A percentile compares a stretch with the other conserved stretches of the same genome.
phyloP scores from a whole-genome alignment of 2,888 invertebrate genomes.

The Lagria hirta region DNA sequence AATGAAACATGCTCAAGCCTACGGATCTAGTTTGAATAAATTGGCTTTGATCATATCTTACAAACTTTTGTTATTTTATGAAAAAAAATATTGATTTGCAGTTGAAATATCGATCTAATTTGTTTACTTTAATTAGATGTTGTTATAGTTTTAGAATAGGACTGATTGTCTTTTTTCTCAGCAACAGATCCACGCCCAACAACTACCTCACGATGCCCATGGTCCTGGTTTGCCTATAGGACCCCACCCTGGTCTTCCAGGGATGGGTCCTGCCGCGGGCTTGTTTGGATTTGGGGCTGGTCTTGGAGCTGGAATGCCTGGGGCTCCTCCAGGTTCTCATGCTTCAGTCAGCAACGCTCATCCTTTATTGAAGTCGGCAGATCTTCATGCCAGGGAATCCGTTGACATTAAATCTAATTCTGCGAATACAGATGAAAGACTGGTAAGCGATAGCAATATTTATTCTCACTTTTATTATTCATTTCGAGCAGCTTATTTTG shows the following conservation, averaged over 20 bases:
- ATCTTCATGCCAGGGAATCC: constrained; percentile 47
- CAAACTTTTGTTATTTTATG: too few species aligned
- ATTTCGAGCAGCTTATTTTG: too few species aligned
- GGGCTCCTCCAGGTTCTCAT: constrained; percentile 45
- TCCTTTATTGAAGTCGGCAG: constrained; percentile 51
- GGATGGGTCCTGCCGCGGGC: constrained; percentile 48
- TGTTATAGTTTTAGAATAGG: too few species aligned
- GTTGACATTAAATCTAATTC: constrained; percentile 49
- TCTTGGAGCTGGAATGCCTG: constrained; percentile 41
- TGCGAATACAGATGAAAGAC: constrained; percentile 53
- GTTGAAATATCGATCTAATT: too few species aligned
- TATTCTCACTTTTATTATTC: too few species aligned
- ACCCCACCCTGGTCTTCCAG: constrained; percentile 51
- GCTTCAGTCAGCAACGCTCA: constrained; percentile 46
- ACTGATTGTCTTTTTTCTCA: constrained; percentile 29
- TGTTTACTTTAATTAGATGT: too few species aligned
- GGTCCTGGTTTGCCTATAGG: constrained; percentile 52
- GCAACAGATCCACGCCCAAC: constrained; percentile 55
- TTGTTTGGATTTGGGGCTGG: constrained; percentile 45
- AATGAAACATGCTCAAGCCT: too few species aligned
- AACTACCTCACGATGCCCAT: constrained; percentile 52
- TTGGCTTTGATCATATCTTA: too few species aligned
- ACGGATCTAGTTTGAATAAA: too few species aligned
- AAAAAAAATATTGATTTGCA: too few species aligned
- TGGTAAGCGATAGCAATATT: too few species aligned